Evolutionary conservation across 2,888 invertebrate genomes (phyloP), one percentile per base, ranked within the genome.

Genomic region (Stenotaenia linearis): DNA sequence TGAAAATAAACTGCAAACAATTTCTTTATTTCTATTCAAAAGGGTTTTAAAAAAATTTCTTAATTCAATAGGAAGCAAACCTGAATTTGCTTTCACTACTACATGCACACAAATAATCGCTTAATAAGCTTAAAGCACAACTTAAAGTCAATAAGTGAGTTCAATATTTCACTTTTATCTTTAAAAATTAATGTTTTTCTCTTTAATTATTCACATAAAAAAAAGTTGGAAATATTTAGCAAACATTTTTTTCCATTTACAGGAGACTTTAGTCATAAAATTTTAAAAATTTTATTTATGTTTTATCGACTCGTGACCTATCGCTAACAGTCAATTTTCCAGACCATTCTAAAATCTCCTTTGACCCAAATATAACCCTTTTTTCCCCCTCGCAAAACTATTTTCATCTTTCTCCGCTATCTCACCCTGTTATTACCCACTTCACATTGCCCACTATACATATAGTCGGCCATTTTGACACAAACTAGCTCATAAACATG

Each of bases 401-500:
- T 45, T 45, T 45, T 45, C 45, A 45, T 45, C 45, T n/a, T 45
- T 45, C 45, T 5, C 45, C 15, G 45, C 45, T 15, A 45, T 45
- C 45, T 45, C n/a, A n/a, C 61, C 61, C 21, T 61, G 23, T 61
- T 61, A 61, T 61, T 21, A 15, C 61, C 61, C 61, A 10, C n/a
- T 61, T 61, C 28, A 61, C 61, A 25, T 61, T 61, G 61, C 25
- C 61, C 25, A 28, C 61, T 61, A 25, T 61, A 61, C 25, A 61
- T 15, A n/a, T n/a, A n/a, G 28, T 23, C 25, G 25, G 61, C 61
- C 61, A 61, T 61, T 61, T 61, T 61, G 61, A 61, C 61, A 25
- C 61, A 61, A 61, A 25, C 61, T 61, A 61, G 61, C 61, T 61
- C 61, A 61, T 61, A 61, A 61, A 61, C 61, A 61, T 61, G 61